Evolutionary conservation across 2,797 vertebrate species (phyloP), one percentile per base, ranked within the genome.

Genomic region (Gambusia yucatana): DNA sequence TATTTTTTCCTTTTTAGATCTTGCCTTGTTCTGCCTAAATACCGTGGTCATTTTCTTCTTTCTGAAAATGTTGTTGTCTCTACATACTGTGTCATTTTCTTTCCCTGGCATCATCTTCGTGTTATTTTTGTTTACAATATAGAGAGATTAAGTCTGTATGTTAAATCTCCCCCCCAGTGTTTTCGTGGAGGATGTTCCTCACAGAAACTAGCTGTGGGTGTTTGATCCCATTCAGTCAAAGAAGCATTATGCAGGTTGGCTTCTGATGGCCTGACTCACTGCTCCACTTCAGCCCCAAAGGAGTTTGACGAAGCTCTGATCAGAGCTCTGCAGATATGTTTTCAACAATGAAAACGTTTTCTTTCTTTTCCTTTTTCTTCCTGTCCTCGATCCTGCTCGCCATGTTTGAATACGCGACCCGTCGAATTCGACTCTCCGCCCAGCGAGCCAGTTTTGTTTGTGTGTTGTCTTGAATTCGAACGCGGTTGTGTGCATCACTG

Each of bases 391-490:
- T 44, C 67, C 22, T 16, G 25, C 41, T 69, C 22, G 10, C 4
- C 2, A 41, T 25, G 63, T 67, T 25, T 41, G 8, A 72, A 72
- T 25, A 22, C 22, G 0, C 69, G 17, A 74, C 57, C 30, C 22
- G 65, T 65, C 41, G 76, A 30, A 13, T 72, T 57, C 44, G 14
- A 50, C 72, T 75, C 28, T 39, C 6, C 73, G 44, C 77, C 44
- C 57, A 71, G 41, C 87, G 75, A 83, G 77, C 81, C 76, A 81
- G 44, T 52, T 25, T 14, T 8, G 63, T 76, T 52, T 80, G 78
- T 76, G 39, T 25, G 36, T 39, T 39, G 2, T 46, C 55, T 57
- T 63, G 33, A 33, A 22, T 41, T 16, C 55, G 20, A 76, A 30
- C 57, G 7, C 71, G 30, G 41, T 20, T 77, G 72, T 65, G 59